Conservation (phyloP, 2,888 invertebrate genomes). For the Loripinus fragilis region DNA sequence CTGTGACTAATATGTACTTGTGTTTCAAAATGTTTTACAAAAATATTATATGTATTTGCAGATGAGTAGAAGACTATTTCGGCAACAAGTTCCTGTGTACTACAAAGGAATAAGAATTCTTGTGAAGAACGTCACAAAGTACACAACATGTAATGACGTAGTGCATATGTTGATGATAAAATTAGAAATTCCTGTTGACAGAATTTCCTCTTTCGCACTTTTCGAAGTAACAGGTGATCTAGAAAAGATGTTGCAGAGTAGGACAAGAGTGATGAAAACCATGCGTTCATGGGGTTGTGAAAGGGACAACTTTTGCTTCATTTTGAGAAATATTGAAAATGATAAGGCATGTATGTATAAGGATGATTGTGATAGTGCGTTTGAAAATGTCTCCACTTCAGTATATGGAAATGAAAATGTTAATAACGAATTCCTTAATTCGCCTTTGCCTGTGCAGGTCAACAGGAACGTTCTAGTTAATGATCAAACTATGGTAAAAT, state of each 20-base stretch:
- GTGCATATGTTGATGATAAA: conserved; percentile 37
- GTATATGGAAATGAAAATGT: too few species aligned
- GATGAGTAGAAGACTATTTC: conserved; percentile 5
- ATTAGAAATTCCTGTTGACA: neutral
- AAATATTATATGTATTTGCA: neutral
- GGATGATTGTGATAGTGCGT: too few species aligned
- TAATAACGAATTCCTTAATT: too few species aligned
- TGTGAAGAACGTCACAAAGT: conserved; percentile 39
- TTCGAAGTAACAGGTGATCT: conserved; percentile 35
- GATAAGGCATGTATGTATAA: neutral
- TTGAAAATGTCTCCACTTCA: neutral
- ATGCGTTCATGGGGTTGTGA: conserved; percentile 48
- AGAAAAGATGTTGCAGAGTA: conserved; percentile 28
- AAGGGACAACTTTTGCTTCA: conserved; percentile 24
- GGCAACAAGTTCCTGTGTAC: conserved; percentile 18
- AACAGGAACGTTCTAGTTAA: too few species aligned
- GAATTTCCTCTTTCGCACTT: conserved; percentile 20
- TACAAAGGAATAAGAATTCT: conserved; percentile 23
- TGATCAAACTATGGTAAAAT: too few species aligned
- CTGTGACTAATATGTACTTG: neutral
- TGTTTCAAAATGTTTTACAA: too few species aligned
- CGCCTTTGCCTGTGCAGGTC: too few species aligned
- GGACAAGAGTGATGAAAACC: conserved; percentile 31
- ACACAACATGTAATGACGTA: conserved; percentile 51
- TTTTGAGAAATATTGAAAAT: conserved; percentile 6